phyloP scores from a whole-genome alignment of 1,140 invertebrate species.

The Antheraea pernyi region DNA sequence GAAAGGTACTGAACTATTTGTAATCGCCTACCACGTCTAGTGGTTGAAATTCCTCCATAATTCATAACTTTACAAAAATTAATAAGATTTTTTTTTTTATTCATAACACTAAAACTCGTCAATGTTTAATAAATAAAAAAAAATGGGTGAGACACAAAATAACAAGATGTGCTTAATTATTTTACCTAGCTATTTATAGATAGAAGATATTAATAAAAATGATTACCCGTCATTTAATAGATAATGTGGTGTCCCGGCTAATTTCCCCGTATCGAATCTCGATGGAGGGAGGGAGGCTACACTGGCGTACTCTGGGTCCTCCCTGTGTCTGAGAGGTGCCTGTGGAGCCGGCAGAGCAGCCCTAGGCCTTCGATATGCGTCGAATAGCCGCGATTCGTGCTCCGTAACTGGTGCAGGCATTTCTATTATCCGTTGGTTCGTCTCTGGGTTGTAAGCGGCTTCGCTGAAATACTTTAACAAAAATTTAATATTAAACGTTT shows the following conservation, averaged over 20 bases:
- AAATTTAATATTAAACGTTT: background rate
- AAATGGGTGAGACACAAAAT: too few species aligned
- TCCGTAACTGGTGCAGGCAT: constrained; percentile 64
- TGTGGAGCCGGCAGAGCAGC: constrained; percentile 58
- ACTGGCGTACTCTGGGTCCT: constrained; percentile 70
- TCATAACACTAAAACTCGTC: too few species aligned
- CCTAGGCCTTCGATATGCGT: constrained; percentile 62
- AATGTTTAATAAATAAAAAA: too few species aligned
- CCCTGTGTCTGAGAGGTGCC: constrained; percentile 44
- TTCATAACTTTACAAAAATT: too few species aligned
- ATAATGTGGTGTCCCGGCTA: constrained; percentile 53
- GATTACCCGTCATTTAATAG: constrained; percentile 65
- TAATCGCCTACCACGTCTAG: too few species aligned
- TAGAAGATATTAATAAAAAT: background rate
- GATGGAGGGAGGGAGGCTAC: constrained; percentile 60
- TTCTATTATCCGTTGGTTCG: constrained; percentile 83
- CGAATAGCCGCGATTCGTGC: constrained; percentile 67
- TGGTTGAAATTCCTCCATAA: too few species aligned
- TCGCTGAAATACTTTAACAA: constrained; percentile 89
- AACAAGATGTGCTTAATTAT: too few species aligned
- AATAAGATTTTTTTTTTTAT: too few species aligned
- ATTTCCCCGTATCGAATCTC: constrained; percentile 44
- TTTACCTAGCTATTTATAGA: background rate
- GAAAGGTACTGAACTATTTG: too few species aligned
- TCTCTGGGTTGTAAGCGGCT: constrained; percentile 91